Conservation (phyloP, 2,113 vertebrate genomes). For the Notechis scutatus region DNA sequence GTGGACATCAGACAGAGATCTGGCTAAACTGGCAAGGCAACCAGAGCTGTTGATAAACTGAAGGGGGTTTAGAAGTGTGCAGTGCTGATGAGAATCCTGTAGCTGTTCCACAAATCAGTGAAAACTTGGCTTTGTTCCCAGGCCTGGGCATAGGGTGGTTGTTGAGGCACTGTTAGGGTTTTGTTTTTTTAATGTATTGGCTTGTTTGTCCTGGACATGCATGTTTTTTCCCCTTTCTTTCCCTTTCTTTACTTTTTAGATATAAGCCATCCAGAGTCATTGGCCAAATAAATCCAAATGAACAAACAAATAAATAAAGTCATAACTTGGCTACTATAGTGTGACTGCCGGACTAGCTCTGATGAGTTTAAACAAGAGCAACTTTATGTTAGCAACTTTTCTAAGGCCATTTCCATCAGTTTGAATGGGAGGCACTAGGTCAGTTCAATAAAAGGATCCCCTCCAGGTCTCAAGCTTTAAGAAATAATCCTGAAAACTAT, state of each 20-base stretch:
- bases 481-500: background rate
- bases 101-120: background rate
- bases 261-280: background rate
- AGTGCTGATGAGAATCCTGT: slow-evolving; percentile 44
- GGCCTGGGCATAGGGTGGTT: background rate
- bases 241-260: background rate
- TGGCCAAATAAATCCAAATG: background rate
- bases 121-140: background rate
- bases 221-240: background rate
- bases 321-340: background rate
- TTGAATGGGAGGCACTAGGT: background rate
- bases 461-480: background rate
- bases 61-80: slow-evolving; percentile 34
- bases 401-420: background rate
- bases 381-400: background rate
- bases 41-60: slow-evolving; percentile 26
- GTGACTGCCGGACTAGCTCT: background rate
- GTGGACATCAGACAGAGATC: background rate
- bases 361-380: background rate
- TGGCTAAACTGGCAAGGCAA: background rate
- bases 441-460: background rate
- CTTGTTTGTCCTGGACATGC: background rate
- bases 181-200: background rate
- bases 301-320: background rate
- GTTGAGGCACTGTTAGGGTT: background rate